phyloP scores from a whole-genome alignment of 2,797 vertebrate species.

The Chelon auratus region DNA sequence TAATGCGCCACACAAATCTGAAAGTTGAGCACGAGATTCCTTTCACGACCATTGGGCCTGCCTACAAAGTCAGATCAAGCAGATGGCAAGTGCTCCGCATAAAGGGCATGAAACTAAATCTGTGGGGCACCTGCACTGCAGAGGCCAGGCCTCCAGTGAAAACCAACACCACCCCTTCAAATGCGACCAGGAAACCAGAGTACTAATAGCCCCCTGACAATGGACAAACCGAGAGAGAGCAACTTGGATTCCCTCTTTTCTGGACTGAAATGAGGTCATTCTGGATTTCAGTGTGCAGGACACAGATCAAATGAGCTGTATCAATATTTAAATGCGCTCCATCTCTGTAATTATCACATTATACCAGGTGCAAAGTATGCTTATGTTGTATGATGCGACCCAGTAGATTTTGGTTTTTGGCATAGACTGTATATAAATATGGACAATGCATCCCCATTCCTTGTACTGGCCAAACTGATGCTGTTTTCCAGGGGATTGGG shows the following conservation, averaged over 20 bases:
- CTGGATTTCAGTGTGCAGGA: constrained; percentile 51
- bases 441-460: too few species aligned
- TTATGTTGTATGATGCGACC: too few species aligned
- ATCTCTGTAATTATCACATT: neutral
- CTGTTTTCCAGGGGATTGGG: too few species aligned
- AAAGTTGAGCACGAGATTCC: constrained; percentile 58
- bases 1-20: constrained; percentile 44
- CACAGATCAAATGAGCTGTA: constrained; percentile 20
- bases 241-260: constrained; percentile 45
- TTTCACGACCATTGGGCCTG: constrained; percentile 48
- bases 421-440: too few species aligned
- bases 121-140: constrained; percentile 71
- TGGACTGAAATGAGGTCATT: constrained; percentile 71
- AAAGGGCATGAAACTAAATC: constrained; percentile 77
- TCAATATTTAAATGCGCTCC: constrained; percentile 27
- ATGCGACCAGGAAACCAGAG: constrained; percentile 73
- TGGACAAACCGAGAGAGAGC: constrained; percentile 53
- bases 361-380: too few species aligned
- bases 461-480: too few species aligned
- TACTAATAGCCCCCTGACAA: constrained; percentile 62
- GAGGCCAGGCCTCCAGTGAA: constrained; percentile 65
- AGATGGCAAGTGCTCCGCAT: constrained; percentile 76
- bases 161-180: constrained; percentile 66
- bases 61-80: constrained; percentile 68
- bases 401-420: too few species aligned